Evolutionary conservation across 1,140 invertebrate genomes (phyloP), one percentile per base, ranked within the genome.

Genomic region (Dryas iulia): DNA sequence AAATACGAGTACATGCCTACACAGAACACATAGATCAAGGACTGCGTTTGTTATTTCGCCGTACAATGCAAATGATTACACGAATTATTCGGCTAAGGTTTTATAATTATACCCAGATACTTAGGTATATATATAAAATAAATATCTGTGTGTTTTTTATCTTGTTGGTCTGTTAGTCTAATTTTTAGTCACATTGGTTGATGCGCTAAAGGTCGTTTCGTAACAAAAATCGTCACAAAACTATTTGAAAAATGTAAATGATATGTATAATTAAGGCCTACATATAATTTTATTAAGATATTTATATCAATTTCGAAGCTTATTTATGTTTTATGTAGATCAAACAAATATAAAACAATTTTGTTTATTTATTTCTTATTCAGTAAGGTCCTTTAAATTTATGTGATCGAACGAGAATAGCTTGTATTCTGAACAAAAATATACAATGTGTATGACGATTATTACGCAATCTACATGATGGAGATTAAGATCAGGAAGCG

Each of bases 1-100:
- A 89, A 86, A 89, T 76, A 78, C 59, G 21, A 56, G 53, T 25
- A 12, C 59, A 76, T 73, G 74, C 75, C 76, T 80, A 79, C 71
- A 70, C 66, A 33, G 54, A 14, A 31, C 54, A 52, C 81, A 89
- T 83, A 87, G 85, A 84, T 87, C 87, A 88, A 87, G 87, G 86
- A 82, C 78, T 78, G 59, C 39, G 58, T 80, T 83, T 79, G 72
- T 83, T 78, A 79, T 78, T 81, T 72, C 33, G 56, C 67, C 63
- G 21, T 53, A 76, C 75, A 80, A 78, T 73, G 71, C 67, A 62
- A 73, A 61, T 72, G 58, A 81, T 78, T 79, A 77, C 21, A 71
- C 31, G 58, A 66, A 77, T 76, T 75, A 56, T 69, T 59, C 68
- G 62, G 24, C 56, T 54, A 31, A 53, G 33, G 47, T 63, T 69